Base-by-base conservation (phyloP, 2,113 vertebrate genomes). In the Sylvia atricapilla region DNA sequence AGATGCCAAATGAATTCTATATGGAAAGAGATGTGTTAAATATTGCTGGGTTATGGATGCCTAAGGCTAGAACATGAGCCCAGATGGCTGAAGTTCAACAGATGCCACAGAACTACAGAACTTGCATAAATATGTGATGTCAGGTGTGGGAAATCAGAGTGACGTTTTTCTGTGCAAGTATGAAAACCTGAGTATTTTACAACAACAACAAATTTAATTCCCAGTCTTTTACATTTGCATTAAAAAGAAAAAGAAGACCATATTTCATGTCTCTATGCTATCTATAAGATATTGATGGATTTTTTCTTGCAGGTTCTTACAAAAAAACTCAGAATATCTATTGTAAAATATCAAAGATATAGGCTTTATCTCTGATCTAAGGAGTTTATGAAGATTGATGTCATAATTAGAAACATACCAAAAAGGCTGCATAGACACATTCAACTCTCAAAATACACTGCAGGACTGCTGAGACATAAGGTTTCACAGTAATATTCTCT, bases 71-170 rank as follows among this genome's bases (percentile, higher is more conserved):
- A 81, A 84, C 59, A 53, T 81, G 37, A 59, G 55, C 86, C 68
- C 87, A 92, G 72, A 92, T 94, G 73, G 84, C 23, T 94, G 64
- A 90, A 86, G 84, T 94, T 94, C 93, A 95, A 74, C 64, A 92
- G 84, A 81, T 81, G 72, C n/a, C 76, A 81, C 62, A 94, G 83
- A 95, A 79, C 75, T 95, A 82, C 89, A 95, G 67, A 92, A 89
- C 50, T 74, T 89, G 86, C 67, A 69, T 95, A 90, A 94, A 80
- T 90, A 83, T 60, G 31, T 92, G 37, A 69, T 90, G 31, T 77
- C 89, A 84, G 25, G 41, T 72, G 72, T 88, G 67, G 58, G 63
- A 89, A 96, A 93, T 93, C 23, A 76, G 44, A 64, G 47, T 87
- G 77, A 78, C 0, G 0, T 91, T 95, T 81, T 41, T 44, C 41